Conservation (phyloP, 30 jellyfish, hydroid and myxozoan genomes). For the Aurelia sp. region DNA sequence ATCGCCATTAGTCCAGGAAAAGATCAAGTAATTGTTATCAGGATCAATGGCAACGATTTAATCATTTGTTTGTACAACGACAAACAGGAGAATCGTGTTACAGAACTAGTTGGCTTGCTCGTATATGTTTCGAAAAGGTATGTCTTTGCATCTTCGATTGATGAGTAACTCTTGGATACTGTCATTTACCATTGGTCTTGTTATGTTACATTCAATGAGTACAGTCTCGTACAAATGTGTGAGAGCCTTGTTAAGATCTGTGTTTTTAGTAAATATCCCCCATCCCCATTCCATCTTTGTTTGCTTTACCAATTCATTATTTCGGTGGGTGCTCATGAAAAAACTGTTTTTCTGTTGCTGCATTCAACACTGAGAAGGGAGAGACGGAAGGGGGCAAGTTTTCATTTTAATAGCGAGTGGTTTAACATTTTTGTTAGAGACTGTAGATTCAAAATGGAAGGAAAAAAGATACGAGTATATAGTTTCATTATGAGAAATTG, state of each 20-base stretch:
- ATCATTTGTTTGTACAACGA: conserved; percentile 89
- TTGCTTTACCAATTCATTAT: neutral
- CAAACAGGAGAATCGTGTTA: conserved; percentile 86
- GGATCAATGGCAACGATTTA: conserved; percentile 85
- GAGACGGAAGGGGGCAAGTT: no score
- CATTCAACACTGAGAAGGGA: no score
- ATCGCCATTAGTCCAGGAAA: conserved; percentile 82
- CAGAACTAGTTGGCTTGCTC: conserved; percentile 87
- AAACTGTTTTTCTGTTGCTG: no score
- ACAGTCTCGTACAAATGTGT: neutral
- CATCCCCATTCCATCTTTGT: neutral
- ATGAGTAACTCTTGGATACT: neutral
- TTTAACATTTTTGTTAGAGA: neutral
- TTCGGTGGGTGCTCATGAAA: no score
- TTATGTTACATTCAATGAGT: neutral
- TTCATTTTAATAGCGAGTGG: no score
- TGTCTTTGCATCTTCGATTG: neutral
- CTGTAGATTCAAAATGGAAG: no score
- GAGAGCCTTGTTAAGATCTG: no score
- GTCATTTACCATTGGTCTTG: neutral
- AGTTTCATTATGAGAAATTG: no score
- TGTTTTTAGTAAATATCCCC: no score
- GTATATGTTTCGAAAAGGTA: conserved; percentile 70
- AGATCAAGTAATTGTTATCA: conserved; percentile 79
- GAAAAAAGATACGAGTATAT: no score